Conservation (phyloP, 2,113 vertebrate genomes). For the Xenus cinereus region DNA sequence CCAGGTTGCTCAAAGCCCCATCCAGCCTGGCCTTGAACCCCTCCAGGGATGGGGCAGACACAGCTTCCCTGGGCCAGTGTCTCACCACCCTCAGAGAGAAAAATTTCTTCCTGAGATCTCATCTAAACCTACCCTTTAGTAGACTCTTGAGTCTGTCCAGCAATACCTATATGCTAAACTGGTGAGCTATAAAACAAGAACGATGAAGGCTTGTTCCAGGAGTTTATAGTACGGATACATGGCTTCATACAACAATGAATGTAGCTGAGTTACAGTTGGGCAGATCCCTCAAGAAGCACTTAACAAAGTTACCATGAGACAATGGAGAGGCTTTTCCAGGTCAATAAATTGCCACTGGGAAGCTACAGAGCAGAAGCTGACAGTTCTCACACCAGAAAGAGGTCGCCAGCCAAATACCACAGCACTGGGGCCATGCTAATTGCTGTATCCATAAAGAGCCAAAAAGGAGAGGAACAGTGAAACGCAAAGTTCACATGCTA, state of each 20-base stretch:
- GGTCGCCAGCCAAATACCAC: background rate
- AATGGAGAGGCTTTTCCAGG: background rate
- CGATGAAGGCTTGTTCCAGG: background rate
- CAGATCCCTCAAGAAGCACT: background rate
- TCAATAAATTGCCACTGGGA: background rate
- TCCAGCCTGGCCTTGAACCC: too few relatives aligned
- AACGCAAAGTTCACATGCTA: accelerated
- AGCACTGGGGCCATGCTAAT: background rate
- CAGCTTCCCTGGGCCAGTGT: too few relatives aligned
- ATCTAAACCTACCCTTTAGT: background rate
- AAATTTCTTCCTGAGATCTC: background rate
- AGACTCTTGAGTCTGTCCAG: background rate
- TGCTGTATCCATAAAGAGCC: background rate
- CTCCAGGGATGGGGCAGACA: too few relatives aligned
- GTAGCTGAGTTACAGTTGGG: background rate
- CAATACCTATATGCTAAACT: background rate
- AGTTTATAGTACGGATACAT: background rate
- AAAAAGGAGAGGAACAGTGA: background rate
- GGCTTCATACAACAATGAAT: accelerated
- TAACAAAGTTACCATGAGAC: background rate
- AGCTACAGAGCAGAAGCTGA: background rate
- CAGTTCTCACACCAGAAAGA: background rate
- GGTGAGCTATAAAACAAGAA: background rate
- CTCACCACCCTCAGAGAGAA: background rate
- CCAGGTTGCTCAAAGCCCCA: too few relatives aligned